phyloP scores from a whole-genome alignment of 2,888 invertebrate species.

The Hermodice carunculata region DNA sequence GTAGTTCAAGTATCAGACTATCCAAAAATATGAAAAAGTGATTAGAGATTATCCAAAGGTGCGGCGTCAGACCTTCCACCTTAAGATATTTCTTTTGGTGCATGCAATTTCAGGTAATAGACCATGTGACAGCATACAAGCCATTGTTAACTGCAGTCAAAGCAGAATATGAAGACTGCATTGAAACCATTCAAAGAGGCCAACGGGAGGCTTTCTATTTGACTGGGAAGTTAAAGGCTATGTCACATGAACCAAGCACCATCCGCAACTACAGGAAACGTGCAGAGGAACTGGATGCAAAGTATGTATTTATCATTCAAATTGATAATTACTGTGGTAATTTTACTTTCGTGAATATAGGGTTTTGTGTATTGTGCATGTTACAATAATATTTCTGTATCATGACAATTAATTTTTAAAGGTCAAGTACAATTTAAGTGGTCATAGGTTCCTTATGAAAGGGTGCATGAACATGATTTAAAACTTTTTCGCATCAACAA shows the following conservation, averaged over 20 bases:
- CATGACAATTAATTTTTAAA: background rate
- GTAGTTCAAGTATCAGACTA: too few species aligned
- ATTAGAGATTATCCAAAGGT: too few species aligned
- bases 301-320: slow-evolving; percentile 52
- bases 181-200: slow-evolving; percentile 62
- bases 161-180: slow-evolving; percentile 67
- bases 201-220: slow-evolving; percentile 62
- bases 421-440: background rate
- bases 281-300: slow-evolving; percentile 64
- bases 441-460: too few species aligned
- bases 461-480: too few species aligned
- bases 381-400: too few species aligned
- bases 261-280: slow-evolving; percentile 62
- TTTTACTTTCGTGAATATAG: too few species aligned
- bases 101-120: slow-evolving; percentile 64
- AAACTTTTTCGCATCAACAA: too few species aligned
- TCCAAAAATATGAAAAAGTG: too few species aligned
- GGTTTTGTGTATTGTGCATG: too few species aligned
- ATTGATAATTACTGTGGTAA: background rate
- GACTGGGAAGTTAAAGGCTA: slow-evolving; percentile 63
- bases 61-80: too few species aligned
- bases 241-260: slow-evolving; percentile 66
- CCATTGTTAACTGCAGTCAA: slow-evolving; percentile 63
- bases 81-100: too few species aligned
- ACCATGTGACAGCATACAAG: slow-evolving; percentile 65